These are phyloP conservation scores for Idaea aversata DNA, from an alignment of 2,888 invertebrate species.

Conservation along the genomic window DNA sequence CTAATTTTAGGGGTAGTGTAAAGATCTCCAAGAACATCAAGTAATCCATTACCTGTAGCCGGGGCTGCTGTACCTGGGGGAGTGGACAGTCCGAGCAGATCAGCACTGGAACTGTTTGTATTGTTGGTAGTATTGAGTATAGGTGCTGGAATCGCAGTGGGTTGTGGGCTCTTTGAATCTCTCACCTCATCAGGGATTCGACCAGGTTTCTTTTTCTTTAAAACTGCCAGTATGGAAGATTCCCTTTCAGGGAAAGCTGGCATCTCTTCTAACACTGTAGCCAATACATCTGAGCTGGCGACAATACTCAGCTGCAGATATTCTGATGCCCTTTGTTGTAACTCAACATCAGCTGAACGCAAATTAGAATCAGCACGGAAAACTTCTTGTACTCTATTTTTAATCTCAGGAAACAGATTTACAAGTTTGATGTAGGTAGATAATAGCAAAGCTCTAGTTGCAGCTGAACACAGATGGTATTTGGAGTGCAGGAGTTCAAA, in stretches of 20 bases:
- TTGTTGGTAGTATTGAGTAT: constrained; percentile 73
- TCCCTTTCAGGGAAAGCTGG: constrained; percentile 99
- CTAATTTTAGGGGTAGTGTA: constrained; percentile 84
- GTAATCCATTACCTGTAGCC: constrained; percentile 86
- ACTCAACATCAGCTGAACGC: constrained; percentile 97
- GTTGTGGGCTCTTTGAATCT: constrained; percentile 89
- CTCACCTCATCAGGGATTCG: constrained; percentile 94
- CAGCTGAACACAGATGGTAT: constrained; percentile 98
- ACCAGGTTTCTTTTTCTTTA: constrained; percentile 99
- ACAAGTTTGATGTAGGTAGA: constrained; percentile 99
- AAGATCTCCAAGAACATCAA: constrained; percentile 95
- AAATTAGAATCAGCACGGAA: constrained; percentile 97
- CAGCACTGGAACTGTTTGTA: constrained; percentile 84
- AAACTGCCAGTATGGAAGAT: constrained; percentile 97
- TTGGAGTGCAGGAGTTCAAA: constrained; percentile 99
- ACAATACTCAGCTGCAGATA: constrained; percentile 97
- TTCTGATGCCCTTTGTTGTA: constrained; percentile 99
- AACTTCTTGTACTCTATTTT: constrained; percentile 96
- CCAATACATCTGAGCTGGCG: constrained; percentile 97
- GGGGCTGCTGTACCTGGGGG: constrained; percentile 87
- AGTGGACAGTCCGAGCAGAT: constrained; percentile 93
- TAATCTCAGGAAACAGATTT: constrained; percentile 99
- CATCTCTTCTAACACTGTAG: constrained; percentile 99
- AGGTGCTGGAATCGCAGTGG: constrained; percentile 65
- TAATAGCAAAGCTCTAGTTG: constrained; percentile 96